Base-by-base conservation (phyloP, 2,797 vertebrate genomes). In the Tarsius wallacei region DNA sequence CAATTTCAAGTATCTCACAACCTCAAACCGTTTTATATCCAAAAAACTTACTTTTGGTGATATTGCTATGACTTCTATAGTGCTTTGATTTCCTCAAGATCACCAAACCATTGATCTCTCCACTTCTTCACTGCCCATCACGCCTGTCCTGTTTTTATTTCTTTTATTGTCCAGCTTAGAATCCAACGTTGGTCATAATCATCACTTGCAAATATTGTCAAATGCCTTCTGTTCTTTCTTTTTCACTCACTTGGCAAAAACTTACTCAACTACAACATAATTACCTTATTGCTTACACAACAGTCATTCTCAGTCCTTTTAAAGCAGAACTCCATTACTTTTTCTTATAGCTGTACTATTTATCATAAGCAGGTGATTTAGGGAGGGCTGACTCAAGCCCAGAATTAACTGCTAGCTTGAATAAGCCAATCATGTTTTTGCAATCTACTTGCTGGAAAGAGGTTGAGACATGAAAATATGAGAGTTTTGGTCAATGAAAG, bases 1-100 rank as follows among this genome's bases (percentile, higher is more conserved):
- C 13, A 90, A 7, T 73, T 92, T 92, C 33, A 87, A 66, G 66
- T 87, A 87, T 66, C 12, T 49, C 53, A 89, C 16, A 74, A 92
- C 21, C 24, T 31, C 14, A 76, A 70, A 85, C 0, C 5, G 13
- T 88, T 93, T 78, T 81, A 26, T 21, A 47, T 42, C 5, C 49
- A 57, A 33, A 73, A 97, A 83, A 21, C 28, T 86, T 71, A 26
- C 53, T n/a, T 91, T 80, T 77, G 91, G 53, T 82, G 78, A 51
- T 64, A 91, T 76, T 90, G 4, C 7, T 9, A 78, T 68, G 49
- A 42, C 4, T 81, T 59, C 42, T 13, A 19, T 8, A 61, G 64
- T 63, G 26, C 15, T 87, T 84, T 71, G 5, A 85, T 81, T 64
- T 91, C 47, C 57, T 93, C 28, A 55, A 81, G 57, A 53, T 80